phyloP scores from a whole-genome alignment of 1,140 invertebrate genomes.

The Pemphigus obesinymphae region DNA sequence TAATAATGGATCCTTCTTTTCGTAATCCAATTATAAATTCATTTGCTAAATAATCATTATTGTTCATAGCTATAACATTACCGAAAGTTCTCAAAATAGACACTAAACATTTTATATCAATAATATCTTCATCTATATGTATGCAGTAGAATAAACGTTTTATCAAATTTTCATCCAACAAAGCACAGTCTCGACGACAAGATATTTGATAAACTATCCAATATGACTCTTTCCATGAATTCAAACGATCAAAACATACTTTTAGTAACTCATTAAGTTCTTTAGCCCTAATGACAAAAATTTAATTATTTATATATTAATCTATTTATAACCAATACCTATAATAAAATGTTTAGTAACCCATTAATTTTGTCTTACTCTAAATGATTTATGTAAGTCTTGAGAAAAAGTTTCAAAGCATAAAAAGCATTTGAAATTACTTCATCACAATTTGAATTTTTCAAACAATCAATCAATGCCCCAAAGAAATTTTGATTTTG shows the following conservation, averaged over 20 bases:
- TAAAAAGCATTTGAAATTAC: constrained; percentile 19
- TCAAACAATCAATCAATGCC: background rate
- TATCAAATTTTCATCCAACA: background rate
- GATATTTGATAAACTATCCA: constrained; percentile 33
- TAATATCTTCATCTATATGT: background rate
- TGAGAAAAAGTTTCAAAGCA: constrained; percentile 31
- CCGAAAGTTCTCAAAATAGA: constrained; percentile 27
- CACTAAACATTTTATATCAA: constrained; percentile 10
- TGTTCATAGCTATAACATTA: background rate
- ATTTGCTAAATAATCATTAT: background rate
- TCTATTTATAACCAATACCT: no score
- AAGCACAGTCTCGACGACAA: background rate
- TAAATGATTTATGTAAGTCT: background rate
- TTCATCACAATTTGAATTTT: constrained; percentile 17
- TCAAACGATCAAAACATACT: background rate
- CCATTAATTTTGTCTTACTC: background rate
- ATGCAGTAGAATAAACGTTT: background rate
- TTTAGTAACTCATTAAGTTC: background rate
- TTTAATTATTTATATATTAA: background rate
- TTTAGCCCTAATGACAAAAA: background rate
- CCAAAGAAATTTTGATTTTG: constrained; percentile 22
- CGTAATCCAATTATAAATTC: background rate
- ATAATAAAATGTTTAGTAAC: background rate
- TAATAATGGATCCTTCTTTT: background rate
- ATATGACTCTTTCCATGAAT: constrained; percentile 16